Conservation (phyloP, 2,888 invertebrate genomes). For the Leptopilina drosophilae region DNA sequence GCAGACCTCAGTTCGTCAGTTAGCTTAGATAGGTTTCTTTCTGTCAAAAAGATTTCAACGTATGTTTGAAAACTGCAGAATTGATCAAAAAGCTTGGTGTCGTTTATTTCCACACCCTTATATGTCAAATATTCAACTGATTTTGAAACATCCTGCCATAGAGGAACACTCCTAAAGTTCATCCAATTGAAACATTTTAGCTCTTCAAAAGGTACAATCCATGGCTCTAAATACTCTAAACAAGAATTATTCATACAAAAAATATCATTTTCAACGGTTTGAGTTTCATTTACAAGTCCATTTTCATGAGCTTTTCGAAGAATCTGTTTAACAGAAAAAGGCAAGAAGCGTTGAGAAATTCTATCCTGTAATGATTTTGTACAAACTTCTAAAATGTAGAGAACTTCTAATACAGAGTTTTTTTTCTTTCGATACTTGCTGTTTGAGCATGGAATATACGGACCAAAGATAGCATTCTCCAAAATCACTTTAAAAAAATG, state of each 20-base stretch:
- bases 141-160: slow-evolving; percentile 11
- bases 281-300: slow-evolving; percentile 1
- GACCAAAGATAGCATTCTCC: slow-evolving; percentile 53
- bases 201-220: slow-evolving; percentile 23
- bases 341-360: slow-evolving; percentile 30
- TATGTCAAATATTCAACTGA: slow-evolving; percentile 32
- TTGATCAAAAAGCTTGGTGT: slow-evolving; percentile 44
- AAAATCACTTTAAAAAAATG: slow-evolving; percentile 54
- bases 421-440: slow-evolving; percentile 52
- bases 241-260: slow-evolving; percentile 43
- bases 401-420: slow-evolving; percentile 48
- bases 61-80: slow-evolving; percentile 40
- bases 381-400: not conserved
- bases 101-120: slow-evolving; percentile 39
- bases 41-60: not conserved
- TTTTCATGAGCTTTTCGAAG: slow-evolving; percentile 4
- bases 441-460: slow-evolving; percentile 51
- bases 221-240: too few relatives aligned
- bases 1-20: not conserved
- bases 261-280: slow-evolving; percentile 30
- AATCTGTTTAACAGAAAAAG: slow-evolving; percentile 38
- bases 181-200: slow-evolving; percentile 42
- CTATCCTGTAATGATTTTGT: slow-evolving; percentile 41
- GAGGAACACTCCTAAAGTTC: slow-evolving; percentile 21
- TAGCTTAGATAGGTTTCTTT: not conserved